Conservation (phyloP, 2,888 invertebrate species). For the Macrostomum cliftonense region DNA sequence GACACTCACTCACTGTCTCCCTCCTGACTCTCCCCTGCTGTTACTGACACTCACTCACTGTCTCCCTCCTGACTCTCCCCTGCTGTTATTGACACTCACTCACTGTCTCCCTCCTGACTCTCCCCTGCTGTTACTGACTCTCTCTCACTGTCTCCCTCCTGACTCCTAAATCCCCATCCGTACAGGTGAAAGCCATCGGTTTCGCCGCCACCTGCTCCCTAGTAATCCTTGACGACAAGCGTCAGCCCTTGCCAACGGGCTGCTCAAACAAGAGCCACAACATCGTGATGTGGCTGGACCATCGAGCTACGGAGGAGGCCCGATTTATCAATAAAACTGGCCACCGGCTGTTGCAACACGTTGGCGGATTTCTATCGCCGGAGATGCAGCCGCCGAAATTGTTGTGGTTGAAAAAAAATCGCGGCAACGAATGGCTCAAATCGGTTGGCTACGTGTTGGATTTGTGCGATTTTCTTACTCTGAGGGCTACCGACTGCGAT, state of each 20-base stretch:
- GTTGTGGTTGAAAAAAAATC: slow-evolving; percentile 59
- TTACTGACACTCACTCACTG: too few relatives aligned
- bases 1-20: too few relatives aligned
- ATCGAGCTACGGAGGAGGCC: slow-evolving; percentile 49
- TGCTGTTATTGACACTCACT: too few relatives aligned
- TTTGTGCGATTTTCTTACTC: slow-evolving; percentile 75
- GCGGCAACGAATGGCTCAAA: slow-evolving; percentile 45
- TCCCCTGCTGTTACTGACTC: too few relatives aligned
- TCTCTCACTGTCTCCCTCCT: too few relatives aligned
- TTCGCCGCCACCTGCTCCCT: slow-evolving; percentile 89
- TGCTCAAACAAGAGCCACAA: slow-evolving; percentile 14
- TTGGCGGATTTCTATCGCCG: slow-evolving; percentile 75
- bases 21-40: too few relatives aligned
- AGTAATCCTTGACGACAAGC: slow-evolving; percentile 54
- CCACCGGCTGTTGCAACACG: slow-evolving; percentile 59
- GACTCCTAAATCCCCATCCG: too few relatives aligned
- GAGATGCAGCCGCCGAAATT: slow-evolving; percentile 92
- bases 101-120: too few relatives aligned
- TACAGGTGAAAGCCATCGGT: slow-evolving; percentile 50
- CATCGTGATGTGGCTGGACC: slow-evolving; percentile 38
- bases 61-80: too few relatives aligned
- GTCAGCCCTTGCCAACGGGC: slow-evolving; percentile 31
- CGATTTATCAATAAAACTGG: slow-evolving; percentile 55
- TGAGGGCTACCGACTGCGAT: slow-evolving; percentile 62
- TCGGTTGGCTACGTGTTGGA: slow-evolving; percentile 63